These are phyloP conservation scores for Anthopleura xanthogrammica DNA, from an alignment of 92 coral and sea anemone genomes.

Conservation along the genomic window DNA sequence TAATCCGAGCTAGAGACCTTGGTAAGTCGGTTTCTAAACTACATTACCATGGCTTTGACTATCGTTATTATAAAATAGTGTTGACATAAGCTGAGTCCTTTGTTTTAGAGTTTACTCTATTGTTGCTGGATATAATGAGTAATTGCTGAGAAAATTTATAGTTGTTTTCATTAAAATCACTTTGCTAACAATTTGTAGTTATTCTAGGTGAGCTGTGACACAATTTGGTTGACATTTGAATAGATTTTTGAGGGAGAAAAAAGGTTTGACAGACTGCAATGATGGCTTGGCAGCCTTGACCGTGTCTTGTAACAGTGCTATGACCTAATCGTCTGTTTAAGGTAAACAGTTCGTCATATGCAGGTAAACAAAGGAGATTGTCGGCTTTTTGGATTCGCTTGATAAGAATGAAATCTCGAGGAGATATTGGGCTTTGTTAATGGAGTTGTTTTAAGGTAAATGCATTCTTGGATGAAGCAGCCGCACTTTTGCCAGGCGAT, in stretches of 20 bases:
- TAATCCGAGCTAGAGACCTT: neutral
- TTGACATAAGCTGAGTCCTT: conserved; percentile 11
- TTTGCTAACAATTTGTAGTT: neutral
- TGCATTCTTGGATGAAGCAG: too few relatives aligned
- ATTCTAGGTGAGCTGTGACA: neutral
- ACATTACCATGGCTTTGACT: neutral
- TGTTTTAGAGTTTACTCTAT: neutral
- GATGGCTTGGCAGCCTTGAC: neutral
- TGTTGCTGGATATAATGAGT: too few relatives aligned
- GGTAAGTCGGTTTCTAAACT: neutral
- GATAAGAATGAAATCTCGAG: neutral
- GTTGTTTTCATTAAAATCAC: too few relatives aligned
- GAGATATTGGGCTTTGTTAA: neutral
- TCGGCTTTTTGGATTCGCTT: neutral
- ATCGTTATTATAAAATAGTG: conserved; percentile 12
- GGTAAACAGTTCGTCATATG: neutral
- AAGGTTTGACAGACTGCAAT: neutral
- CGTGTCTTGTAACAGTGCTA: neutral
- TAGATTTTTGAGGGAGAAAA: neutral
- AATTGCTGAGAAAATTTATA: neutral
- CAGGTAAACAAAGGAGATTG: neutral
- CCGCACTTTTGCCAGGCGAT: too few relatives aligned
- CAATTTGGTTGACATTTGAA: neutral
- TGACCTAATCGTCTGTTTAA: neutral
- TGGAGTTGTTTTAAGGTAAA: neutral